Evolutionary conservation across 2,797 vertebrate genomes (phyloP), one percentile per base, ranked within the genome.

Genomic region (Mionectes olivaceus): DNA sequence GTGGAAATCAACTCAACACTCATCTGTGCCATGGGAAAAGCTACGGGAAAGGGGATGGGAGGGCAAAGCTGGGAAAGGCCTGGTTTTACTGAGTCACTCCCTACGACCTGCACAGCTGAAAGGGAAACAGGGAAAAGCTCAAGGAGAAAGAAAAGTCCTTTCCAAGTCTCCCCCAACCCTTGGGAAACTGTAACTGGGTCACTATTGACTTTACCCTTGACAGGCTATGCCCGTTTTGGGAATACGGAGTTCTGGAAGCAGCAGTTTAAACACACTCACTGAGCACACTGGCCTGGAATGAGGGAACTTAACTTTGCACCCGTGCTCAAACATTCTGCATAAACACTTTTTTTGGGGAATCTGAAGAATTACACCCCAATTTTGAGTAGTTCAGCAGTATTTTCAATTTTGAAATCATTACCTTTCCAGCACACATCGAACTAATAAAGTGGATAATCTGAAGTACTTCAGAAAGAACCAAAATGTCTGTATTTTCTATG

Each of bases 1-100:
- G 7, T 94, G 95, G 97, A 96, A 97, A 95, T 81, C 89, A 97
- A 97, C 81, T 85, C 24, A 90, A 64, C 74, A 67, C 53, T 91
- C 0, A 0, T 76, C 73, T 74, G 22, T 56, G 74, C 37, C 56
- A 81, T 8, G 71, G 92, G 53, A 71, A 81, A 28, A 47, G 89
- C 63, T 56, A 70, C 33, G 63, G 55, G 59, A 56, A 47, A 17
- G 44, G 92, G 85, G 86, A 63, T 71, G 74, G 64, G 7, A 9
- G 43, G 11, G 49, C 10, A 80, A 83, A 84, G 90, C 59, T 55
- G 71, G 87, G 44, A 3, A 39, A 90, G 32, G 76, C 44, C 56
- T 19, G 15, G 18, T 7, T 50, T n/a, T 35, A 49, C 21, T 41
- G 7, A 35, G 46, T 68, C 41, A 47, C 11, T 37, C 64, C 70